phyloP scores from a whole-genome alignment of 2,113 vertebrate genomes.

The Prionailurus viverrinus region DNA sequence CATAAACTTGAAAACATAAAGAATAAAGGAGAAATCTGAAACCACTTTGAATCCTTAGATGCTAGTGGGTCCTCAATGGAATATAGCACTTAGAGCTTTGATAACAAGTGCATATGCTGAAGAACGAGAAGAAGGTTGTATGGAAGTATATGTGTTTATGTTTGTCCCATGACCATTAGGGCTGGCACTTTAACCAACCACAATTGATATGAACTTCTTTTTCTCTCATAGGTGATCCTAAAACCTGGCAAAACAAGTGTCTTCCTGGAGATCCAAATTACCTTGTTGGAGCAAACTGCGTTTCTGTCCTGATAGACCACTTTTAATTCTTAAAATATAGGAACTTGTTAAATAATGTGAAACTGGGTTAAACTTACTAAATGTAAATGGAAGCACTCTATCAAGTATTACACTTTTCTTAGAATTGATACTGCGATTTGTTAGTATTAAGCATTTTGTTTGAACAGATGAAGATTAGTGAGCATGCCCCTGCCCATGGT shows the following conservation, averaged over 20 bases:
- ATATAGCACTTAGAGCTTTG: not conserved
- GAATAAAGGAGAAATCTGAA: not conserved
- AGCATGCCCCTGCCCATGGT: conserved; percentile 90
- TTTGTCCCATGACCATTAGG: not conserved
- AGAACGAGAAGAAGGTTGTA: not conserved
- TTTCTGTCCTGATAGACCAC: conserved; percentile 99
- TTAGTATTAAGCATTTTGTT: conserved; percentile 85
- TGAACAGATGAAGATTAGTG: conserved; percentile 89
- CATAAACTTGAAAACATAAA: not conserved
- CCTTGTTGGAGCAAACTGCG: conserved; percentile 99
- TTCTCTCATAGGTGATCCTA: conserved; percentile 95
- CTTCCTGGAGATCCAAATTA: conserved; percentile 99
- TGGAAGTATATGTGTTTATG: not conserved
- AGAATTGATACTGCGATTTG: conserved; percentile 83
- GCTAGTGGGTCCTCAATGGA: not conserved
- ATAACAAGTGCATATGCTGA: not conserved
- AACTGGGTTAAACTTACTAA: conserved; percentile 86
- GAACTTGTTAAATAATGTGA: conserved; percentile 93
- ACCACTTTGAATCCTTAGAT: not conserved
- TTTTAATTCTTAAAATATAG: conserved; percentile 95
- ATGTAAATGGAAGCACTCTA: conserved; percentile 88
- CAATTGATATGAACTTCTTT: conserved; percentile 84
- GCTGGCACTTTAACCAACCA: not conserved
- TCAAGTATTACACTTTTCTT: conserved; percentile 90
- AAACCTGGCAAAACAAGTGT: conserved; percentile 99